Conservation (phyloP, 1,140 invertebrate species). For the Antheraea mylitta region DNA sequence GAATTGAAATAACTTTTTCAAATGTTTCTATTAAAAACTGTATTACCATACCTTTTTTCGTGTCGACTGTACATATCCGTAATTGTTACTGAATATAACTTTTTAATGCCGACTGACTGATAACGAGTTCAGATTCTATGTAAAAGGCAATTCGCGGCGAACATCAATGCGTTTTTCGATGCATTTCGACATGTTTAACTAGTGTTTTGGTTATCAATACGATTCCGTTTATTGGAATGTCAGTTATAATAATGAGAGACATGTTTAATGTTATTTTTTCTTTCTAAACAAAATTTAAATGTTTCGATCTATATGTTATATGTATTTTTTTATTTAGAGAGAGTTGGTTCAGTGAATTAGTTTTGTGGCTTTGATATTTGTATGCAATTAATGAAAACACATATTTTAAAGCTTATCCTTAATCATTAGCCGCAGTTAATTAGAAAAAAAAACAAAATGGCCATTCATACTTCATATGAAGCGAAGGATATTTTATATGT, state of each 20-base stretch:
- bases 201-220: background rate
- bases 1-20: too few relatives aligned
- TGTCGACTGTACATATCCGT: constrained; percentile 1
- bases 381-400: too few relatives aligned
- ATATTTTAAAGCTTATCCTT: too few relatives aligned
- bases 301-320: background rate
- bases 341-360: too few relatives aligned
- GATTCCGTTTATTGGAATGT: constrained; percentile 5
- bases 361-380: too few relatives aligned
- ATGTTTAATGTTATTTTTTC: background rate
- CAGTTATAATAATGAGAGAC: background rate
- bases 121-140: background rate
- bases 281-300: background rate
- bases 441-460: too few relatives aligned
- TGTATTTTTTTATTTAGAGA: background rate
- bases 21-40: too few relatives aligned
- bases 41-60: too few relatives aligned
- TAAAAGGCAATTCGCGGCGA: constrained; percentile 4
- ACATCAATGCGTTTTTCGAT: background rate
- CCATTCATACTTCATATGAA: too few relatives aligned
- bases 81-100: constrained; percentile 11
- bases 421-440: too few relatives aligned
- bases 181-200: background rate
- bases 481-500: too few relatives aligned
- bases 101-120: constrained; percentile 4